These are phyloP conservation scores for Acleris literana DNA, from an alignment of 2,888 invertebrate species.

Conservation along the genomic window DNA sequence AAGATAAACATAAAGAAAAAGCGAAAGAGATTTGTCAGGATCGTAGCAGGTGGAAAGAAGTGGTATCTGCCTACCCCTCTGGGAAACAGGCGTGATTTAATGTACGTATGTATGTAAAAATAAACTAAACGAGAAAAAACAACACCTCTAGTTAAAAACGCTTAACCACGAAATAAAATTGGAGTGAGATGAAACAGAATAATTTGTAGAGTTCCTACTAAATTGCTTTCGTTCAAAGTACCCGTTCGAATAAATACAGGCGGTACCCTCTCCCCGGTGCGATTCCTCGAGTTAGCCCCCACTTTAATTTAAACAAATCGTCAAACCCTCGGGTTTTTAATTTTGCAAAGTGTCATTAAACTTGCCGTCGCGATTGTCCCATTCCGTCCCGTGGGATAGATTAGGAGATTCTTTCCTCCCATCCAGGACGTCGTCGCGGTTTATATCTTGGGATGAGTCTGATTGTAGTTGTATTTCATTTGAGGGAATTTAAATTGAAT, in stretches of 20 bases:
- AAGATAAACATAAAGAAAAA: too few species aligned
- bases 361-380: conserved; percentile 11
- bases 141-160: too few species aligned
- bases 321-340: conserved; percentile 33
- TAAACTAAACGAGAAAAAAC: too few species aligned
- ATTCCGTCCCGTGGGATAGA: conserved; percentile 31
- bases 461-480: not conserved
- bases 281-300: conserved; percentile 3
- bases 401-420: conserved; percentile 27
- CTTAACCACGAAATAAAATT: too few species aligned
- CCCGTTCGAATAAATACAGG: not conserved
- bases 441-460: conserved; percentile 20
- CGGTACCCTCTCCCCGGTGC: not conserved
- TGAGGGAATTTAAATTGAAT: conserved; percentile 3
- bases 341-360: conserved; percentile 36
- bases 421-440: conserved; percentile 11
- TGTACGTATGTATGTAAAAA: too few species aligned
- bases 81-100: too few species aligned
- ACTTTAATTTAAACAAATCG: conserved; percentile 35
- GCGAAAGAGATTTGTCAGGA: too few species aligned
- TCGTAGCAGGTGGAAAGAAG: too few species aligned
- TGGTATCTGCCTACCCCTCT: too few species aligned
- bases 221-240: not conserved
- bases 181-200: too few species aligned
- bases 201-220: too few species aligned